phyloP scores from a whole-genome alignment of 2,113 vertebrate species.

The Boulengeromyrus knoepffleri region DNA sequence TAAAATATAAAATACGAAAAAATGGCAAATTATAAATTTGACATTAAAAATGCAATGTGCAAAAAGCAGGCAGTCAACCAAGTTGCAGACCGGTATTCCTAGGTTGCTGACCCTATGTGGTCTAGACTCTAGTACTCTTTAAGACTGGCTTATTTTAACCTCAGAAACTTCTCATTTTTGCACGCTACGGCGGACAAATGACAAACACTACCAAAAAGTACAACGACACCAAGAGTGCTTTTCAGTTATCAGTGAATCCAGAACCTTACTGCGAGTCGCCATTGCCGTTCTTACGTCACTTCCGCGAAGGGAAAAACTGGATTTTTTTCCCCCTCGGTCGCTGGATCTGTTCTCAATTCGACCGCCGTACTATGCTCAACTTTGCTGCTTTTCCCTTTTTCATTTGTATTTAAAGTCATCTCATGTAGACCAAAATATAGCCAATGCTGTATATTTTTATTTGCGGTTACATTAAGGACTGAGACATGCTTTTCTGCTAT shows the following conservation, averaged over 20 bases:
- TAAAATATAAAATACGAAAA: background rate
- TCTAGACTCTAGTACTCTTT: background rate
- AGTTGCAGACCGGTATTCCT: background rate
- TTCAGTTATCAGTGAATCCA: conserved; percentile 32
- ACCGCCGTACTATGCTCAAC: background rate
- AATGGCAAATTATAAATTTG: background rate
- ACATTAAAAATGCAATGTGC: background rate
- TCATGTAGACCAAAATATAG: background rate
- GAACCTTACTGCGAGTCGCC: conserved; percentile 47
- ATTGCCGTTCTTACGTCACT: conserved; percentile 36
- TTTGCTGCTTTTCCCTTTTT: background rate
- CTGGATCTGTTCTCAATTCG: background rate
- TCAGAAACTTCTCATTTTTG: background rate
- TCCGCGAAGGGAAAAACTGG: conserved; percentile 22
- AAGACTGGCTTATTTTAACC: background rate
- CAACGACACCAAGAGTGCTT: conserved; percentile 26
- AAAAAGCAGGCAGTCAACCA: background rate
- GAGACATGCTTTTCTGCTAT: background rate
- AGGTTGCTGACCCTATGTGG: background rate
- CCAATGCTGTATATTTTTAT: background rate
- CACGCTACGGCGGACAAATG: background rate
- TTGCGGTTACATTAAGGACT: background rate
- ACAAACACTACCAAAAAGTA: conserved; percentile 20
- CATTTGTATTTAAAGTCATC: background rate
- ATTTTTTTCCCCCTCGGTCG: background rate